A percentile compares a stretch with the other conserved stretches of the same genome.
Conservation (phyloP, 2,113 vertebrate genomes). For the Eptatretus burgeri region DNA sequence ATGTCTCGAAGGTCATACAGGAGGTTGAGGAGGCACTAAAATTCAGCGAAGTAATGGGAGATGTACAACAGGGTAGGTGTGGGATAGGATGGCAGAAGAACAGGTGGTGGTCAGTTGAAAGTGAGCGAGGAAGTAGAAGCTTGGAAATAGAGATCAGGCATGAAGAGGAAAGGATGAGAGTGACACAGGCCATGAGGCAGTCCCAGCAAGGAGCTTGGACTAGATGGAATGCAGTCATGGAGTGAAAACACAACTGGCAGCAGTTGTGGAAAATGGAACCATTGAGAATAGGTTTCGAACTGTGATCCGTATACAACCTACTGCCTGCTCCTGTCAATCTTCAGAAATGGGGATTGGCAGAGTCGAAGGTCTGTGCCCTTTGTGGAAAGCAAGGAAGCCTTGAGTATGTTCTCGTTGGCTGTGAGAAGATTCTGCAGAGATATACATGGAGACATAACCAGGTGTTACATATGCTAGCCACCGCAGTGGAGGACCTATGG, state of each 20-base stretch:
- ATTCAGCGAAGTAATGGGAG: neutral
- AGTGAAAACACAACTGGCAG: neutral
- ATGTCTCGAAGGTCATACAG: neutral
- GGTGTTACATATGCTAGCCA: no score
- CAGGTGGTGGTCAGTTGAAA: neutral
- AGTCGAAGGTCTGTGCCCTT: no score
- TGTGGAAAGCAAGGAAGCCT: no score
- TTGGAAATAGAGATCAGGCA: neutral
- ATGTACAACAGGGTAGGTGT: neutral
- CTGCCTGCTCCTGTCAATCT: no score
- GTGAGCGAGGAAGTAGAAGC: neutral
- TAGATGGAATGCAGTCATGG: neutral
- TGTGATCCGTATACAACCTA: no score
- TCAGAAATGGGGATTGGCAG: no score
- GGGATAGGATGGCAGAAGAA: neutral
- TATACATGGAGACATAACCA: no score
- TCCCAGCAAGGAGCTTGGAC: neutral
- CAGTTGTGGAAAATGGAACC: no score
- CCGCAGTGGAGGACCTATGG: no score
- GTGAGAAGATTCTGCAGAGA: no score
- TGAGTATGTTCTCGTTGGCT: no score
- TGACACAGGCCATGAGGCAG: neutral
- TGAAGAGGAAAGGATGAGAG: neutral
- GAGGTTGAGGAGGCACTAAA: neutral
- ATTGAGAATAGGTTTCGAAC: no score